Base-by-base conservation (phyloP, 2,797 vertebrate species). In the Zenarchopterus dispar region DNA sequence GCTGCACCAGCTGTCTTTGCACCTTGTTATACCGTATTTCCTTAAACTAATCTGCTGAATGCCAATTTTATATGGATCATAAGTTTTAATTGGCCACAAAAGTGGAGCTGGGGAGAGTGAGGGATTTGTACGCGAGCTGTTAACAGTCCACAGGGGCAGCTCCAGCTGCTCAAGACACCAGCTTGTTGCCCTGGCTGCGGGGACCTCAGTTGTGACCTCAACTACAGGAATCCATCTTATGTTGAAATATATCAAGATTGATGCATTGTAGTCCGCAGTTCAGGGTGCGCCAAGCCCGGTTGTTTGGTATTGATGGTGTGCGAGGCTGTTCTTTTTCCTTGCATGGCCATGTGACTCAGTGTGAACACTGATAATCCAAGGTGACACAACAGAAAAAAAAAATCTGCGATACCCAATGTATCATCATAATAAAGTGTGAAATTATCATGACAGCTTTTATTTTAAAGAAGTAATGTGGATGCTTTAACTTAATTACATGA, bases 81-180 rank as follows among this genome's bases (percentile, higher is more conserved):
- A 67, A 70, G 54, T 68, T 86, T 82, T 80, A 83, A 83, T 77
- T 78, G 73, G 72, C 67, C 65, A 82, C 62, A 85, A 50, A 66
- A 77, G 63, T 48, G 66, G 66, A n/a, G 61, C 59, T 62, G 73
- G 24, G 55, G 53, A 81, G 56, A 78, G 72, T 62, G 42, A 78
- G 61, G 76, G 78, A 86, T 83, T 81, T 73, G 58, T 52, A 57
- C 75, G 52, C 13, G 24, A 42, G 41, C 47, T 73, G 78, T 75
- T 82, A 83, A 80, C 70, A 62, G 78, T 65, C 55, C 66, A 66
- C 56, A 61, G 72, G 62, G 36, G 39, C 57, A 24, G 56, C 50
- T 41, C 26, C 48, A 50, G 60, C 57, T 67, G 73, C 78, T 58
- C 53, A 62, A 62, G 63, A 71, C 54, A 44, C 55, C 66, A 71